A percentile compares a stretch with the other conserved stretches of the same genome.
Evolutionary conservation across 1,140 invertebrate species (phyloP).

Genomic region (Hylyphantes graminicola): DNA sequence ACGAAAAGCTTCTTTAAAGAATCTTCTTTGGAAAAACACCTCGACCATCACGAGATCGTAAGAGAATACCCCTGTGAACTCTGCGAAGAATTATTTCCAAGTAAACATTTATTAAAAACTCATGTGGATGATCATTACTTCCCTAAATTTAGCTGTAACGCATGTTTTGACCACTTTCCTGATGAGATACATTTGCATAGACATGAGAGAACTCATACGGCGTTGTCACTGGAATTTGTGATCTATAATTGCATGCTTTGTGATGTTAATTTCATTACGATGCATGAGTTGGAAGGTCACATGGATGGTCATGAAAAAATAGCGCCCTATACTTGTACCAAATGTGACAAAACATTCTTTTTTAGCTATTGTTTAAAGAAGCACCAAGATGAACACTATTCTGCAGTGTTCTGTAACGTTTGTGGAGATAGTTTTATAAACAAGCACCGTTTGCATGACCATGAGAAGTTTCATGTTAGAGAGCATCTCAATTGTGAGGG

Average conservation of each 20-base stretch:
- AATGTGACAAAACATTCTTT: slow-evolving; percentile 2
- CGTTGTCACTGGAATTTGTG: background rate
- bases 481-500: background rate
- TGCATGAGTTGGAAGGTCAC: slow-evolving; percentile 6
- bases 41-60: background rate
- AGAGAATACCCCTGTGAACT: slow-evolving; percentile 8
- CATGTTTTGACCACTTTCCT: background rate
- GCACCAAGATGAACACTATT: background rate
- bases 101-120: background rate
- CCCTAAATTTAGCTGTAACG: slow-evolving; percentile 7
- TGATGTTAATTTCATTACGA: background rate
- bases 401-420: slow-evolving; percentile 1
- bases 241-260: slow-evolving; percentile 1
- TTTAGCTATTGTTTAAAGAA: background rate
- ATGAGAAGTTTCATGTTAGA: slow-evolving; percentile 21
- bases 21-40: background rate
- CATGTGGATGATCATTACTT: background rate
- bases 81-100: background rate
- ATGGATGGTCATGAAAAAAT: slow-evolving; percentile 22
- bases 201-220: slow-evolving; percentile 23
- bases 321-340: background rate
- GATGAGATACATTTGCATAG: background rate
- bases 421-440: background rate
- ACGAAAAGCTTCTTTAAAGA: slow-evolving; percentile 24
- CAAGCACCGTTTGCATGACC: background rate